phyloP scores from a whole-genome alignment of 2,113 vertebrate genomes.

The Arothron firmamentum region DNA sequence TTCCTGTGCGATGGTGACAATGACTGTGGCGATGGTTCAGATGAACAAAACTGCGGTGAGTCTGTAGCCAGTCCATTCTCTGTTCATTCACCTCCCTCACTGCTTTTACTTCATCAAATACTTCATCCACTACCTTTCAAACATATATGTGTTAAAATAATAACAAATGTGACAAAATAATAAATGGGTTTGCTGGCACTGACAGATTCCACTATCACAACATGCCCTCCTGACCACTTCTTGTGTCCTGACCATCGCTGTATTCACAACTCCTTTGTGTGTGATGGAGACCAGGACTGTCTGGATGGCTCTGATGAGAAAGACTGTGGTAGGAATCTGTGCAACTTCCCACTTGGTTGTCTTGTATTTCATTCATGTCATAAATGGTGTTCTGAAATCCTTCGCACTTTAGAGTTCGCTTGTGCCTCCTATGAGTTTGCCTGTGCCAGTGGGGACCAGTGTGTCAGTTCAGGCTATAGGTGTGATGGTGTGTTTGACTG shows the following conservation, averaged over 20 bases:
- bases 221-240: constrained; percentile 60
- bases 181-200: constrained; percentile 11
- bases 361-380: neutral
- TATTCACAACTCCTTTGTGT: constrained; percentile 54
- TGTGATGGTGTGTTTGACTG: constrained; percentile 73
- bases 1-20: constrained; percentile 66
- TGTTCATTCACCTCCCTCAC: neutral
- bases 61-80: neutral
- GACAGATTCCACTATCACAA: constrained; percentile 62
- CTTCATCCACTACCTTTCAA: neutral
- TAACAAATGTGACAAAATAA: neutral
- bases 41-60: constrained; percentile 72
- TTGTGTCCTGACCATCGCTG: constrained; percentile 72
- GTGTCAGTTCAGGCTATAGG: constrained; percentile 45
- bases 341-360: neutral
- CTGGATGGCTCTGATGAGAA: constrained; percentile 71
- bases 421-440: constrained; percentile 66
- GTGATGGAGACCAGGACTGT: constrained; percentile 73
- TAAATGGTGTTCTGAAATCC: neutral
- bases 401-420: constrained; percentile 46
- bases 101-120: neutral
- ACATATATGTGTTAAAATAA: neutral
- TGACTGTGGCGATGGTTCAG: constrained; percentile 68
- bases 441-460: constrained; percentile 71
- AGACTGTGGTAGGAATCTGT: constrained; percentile 57